These are phyloP conservation scores for Bombus impatiens DNA, from an alignment of 1,140 invertebrate species.

Conservation along the genomic window DNA sequence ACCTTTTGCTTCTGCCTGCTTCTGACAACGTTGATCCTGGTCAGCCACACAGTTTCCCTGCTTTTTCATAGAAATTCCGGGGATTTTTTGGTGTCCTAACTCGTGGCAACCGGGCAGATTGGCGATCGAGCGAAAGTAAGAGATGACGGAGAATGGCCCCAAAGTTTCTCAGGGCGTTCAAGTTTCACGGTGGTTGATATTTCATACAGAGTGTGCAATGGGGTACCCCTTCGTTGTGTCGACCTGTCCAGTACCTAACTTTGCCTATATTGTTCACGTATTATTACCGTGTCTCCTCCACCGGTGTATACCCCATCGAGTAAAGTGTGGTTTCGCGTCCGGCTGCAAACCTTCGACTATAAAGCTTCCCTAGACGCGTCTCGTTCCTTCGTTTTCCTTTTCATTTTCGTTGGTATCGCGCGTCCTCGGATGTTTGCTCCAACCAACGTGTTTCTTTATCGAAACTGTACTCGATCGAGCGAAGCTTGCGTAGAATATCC, in stretches of 20 bases:
- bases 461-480: no score
- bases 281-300: conserved; percentile 68
- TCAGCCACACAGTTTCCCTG: conserved; percentile 32
- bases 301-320: conserved; percentile 70
- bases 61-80: conserved; percentile 59
- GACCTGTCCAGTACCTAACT: conserved; percentile 67
- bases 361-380: conserved; percentile 19
- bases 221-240: conserved; percentile 71
- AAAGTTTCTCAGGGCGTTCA: conserved; percentile 82
- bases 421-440: rapidly evolving
- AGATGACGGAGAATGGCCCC: conserved; percentile 58
- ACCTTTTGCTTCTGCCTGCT: not conserved
- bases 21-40: conserved; percentile 11
- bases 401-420: not conserved
- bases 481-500: no score
- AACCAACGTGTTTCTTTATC: no score
- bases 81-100: conserved; percentile 48
- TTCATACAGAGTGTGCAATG: conserved; percentile 80
- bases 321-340: conserved; percentile 81
- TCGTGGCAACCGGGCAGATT: conserved; percentile 25
- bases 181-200: conserved; percentile 83
- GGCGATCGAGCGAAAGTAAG: conserved; percentile 47
- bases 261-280: conserved; percentile 77
- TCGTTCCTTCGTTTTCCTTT: not conserved
- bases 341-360: conserved; percentile 56